Evolutionary conservation across 1,140 invertebrate genomes (phyloP).

Genomic region (Archegozetes longisetosus): DNA sequence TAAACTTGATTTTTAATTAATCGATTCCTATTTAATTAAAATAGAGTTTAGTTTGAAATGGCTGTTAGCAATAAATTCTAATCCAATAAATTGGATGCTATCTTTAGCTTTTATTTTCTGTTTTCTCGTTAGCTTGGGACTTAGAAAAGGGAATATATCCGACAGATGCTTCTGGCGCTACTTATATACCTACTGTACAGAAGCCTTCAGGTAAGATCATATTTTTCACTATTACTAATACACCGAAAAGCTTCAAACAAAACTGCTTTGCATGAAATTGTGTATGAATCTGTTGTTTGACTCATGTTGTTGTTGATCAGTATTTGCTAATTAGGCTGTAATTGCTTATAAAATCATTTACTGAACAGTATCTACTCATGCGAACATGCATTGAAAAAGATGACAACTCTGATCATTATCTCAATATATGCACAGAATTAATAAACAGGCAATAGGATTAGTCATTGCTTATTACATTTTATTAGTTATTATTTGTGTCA

Average conservation of each 20-base stretch:
- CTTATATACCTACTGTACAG: constrained; percentile 48
- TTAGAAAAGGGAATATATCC: constrained; percentile 57
- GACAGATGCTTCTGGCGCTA: constrained; percentile 53
- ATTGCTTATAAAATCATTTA: too few relatives aligned
- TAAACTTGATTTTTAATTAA: constrained; percentile 30
- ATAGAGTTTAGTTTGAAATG: constrained; percentile 65
- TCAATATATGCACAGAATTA: too few relatives aligned
- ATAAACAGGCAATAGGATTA: too few relatives aligned
- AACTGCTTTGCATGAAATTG: neutral
- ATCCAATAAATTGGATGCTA: neutral
- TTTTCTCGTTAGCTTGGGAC: constrained; percentile 43
- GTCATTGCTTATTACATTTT: too few relatives aligned
- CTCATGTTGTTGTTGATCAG: too few relatives aligned
- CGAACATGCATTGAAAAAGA: too few relatives aligned
- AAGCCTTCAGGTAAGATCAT: constrained; percentile 14
- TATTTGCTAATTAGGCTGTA: too few relatives aligned
- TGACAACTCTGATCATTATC: too few relatives aligned
- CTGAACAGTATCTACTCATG: too few relatives aligned
- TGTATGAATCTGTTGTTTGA: too few relatives aligned
- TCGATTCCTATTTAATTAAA: neutral
- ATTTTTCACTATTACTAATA: neutral
- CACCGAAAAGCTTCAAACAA: neutral
- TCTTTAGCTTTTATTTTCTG: neutral
- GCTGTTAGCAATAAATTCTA: constrained; percentile 83
- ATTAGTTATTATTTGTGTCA: too few relatives aligned